Evolutionary conservation across 2,113 vertebrate species (phyloP).

Genomic region (Oncorhynchus clarkii): DNA sequence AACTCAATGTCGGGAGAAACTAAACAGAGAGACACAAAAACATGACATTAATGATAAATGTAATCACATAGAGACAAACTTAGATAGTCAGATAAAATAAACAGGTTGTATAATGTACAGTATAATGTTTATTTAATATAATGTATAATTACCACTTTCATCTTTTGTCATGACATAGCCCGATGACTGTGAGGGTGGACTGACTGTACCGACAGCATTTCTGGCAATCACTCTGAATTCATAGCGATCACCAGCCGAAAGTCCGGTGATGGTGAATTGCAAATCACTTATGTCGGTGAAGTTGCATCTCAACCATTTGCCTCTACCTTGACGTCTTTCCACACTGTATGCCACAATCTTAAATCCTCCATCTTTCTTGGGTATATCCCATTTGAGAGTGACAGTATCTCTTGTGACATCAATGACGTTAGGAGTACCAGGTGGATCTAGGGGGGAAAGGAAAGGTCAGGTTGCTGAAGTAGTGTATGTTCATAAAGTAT

Average conservation of each 20-base stretch:
- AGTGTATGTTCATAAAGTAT: not conserved
- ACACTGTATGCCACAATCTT: slow-evolving; percentile 95
- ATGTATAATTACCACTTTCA: slow-evolving; percentile 83
- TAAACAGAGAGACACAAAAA: slow-evolving; percentile 51
- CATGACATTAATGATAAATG: not conserved
- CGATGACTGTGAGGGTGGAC: slow-evolving; percentile 96
- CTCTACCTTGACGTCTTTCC: slow-evolving; percentile 89
- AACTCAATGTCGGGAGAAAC: slow-evolving; percentile 92
- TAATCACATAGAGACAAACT: not conserved
- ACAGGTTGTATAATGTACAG: not conserved
- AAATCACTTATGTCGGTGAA: slow-evolving; percentile 93
- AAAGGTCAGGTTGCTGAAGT: slow-evolving; percentile 4
- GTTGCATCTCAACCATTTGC: slow-evolving; percentile 93
- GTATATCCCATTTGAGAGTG: slow-evolving; percentile 91
- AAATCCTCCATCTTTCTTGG: slow-evolving; percentile 90
- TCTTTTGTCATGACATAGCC: slow-evolving; percentile 96
- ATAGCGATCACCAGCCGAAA: slow-evolving; percentile 89
- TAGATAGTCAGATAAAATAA: not conserved
- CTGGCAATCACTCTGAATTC: slow-evolving; percentile 97
- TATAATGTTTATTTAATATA: slow-evolving; percentile 45
- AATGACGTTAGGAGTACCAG: slow-evolving; percentile 93
- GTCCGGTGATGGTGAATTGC: slow-evolving; percentile 90
- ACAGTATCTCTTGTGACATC: slow-evolving; percentile 96
- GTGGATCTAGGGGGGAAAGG: slow-evolving; percentile 81
- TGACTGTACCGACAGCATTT: slow-evolving; percentile 94